A percentile compares a stretch with the other conserved stretches of the same genome.
Conservation (phyloP, 2,113 vertebrate species). For the Rhadina sibilatrix region DNA sequence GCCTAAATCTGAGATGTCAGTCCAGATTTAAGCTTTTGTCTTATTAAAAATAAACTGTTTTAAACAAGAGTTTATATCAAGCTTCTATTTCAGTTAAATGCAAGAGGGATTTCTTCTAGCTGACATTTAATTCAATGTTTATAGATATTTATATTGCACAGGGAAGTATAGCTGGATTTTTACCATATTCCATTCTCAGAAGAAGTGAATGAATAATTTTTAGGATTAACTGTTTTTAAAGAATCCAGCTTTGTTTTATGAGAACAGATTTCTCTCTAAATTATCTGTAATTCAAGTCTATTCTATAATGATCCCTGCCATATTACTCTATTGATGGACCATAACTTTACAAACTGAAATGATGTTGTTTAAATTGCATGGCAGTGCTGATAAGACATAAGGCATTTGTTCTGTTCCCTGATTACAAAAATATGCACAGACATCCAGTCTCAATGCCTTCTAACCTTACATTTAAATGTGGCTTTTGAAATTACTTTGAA, state of each 20-base stretch:
- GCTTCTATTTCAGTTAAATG: neutral
- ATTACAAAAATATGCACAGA: neutral
- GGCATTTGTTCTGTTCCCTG: neutral
- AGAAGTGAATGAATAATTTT: neutral
- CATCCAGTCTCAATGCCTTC: neutral
- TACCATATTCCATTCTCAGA: neutral
- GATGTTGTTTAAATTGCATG: neutral
- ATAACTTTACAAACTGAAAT: neutral
- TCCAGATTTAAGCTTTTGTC: neutral
- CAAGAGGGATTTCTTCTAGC: neutral
- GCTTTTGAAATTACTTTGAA: neutral
- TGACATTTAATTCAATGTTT: neutral
- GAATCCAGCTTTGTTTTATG: neutral
- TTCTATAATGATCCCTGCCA: neutral
- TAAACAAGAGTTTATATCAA: neutral
- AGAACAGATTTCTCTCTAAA: neutral
- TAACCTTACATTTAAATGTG: neutral
- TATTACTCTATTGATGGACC: neutral
- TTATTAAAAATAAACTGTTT: neutral
- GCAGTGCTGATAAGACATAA: neutral
- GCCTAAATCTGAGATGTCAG: neutral
- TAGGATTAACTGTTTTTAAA: neutral
- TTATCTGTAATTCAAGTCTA: neutral
- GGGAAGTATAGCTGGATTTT: neutral
- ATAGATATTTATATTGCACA: neutral